Percentiles rank a stretch among this genome's conserved stretches.
Evolutionary conservation across 2,113 vertebrate genomes (phyloP).

Genomic region (Zonotrichia leucophrys): DNA sequence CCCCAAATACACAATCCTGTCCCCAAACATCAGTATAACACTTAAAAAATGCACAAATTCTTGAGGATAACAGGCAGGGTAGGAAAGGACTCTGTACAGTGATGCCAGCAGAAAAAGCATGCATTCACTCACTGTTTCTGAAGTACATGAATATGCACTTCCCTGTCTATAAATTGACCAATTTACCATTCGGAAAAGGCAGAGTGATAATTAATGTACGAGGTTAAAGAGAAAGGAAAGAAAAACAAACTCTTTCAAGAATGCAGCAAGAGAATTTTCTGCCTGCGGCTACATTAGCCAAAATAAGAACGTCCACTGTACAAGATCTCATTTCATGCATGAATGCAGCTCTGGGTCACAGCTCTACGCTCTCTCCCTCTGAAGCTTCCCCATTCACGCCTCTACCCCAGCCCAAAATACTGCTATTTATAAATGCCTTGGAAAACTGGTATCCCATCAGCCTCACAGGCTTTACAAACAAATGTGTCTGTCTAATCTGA

Average conservation of each 20-base stretch:
- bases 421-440: not conserved
- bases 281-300: constrained; percentile 34
- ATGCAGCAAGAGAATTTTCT: constrained; percentile 42
- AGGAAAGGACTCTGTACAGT: not conserved
- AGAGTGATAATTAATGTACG: constrained; percentile 37
- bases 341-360: constrained; percentile 40
- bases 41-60: not conserved
- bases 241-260: constrained; percentile 1
- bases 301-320: constrained; percentile 32
- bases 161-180: not conserved
- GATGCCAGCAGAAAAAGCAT: not conserved
- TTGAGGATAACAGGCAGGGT: not conserved
- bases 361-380: not conserved
- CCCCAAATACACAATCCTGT: not conserved
- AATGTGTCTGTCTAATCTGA: constrained; percentile 18
- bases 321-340: constrained; percentile 45
- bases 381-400: constrained; percentile 22
- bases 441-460: constrained; percentile 10
- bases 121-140: not conserved
- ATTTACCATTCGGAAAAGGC: not conserved
- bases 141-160: constrained; percentile 31
- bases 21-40: not conserved
- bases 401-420: not conserved
- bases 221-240: constrained; percentile 9
- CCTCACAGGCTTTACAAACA: constrained; percentile 38